Evolutionary conservation across 1,140 invertebrate species (phyloP), one percentile per base, ranked within the genome.

Genomic region (Pseudachorutes palmiensis): DNA sequence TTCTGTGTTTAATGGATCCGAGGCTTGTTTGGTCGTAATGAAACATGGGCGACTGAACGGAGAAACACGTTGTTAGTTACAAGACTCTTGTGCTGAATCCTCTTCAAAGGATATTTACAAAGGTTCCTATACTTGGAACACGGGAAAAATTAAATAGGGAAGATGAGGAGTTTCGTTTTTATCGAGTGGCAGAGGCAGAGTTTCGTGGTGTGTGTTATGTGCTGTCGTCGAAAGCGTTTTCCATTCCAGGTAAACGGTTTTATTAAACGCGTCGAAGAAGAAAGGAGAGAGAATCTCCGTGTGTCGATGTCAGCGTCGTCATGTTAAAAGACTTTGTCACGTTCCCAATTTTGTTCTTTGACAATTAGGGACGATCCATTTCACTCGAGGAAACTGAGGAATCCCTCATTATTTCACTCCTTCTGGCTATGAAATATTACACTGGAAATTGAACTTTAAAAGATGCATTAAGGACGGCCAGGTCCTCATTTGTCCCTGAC

Each of bases 371-470:
- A 55, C 51, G 51, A 55, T 55, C 51, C 51, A 55, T 55, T 55
- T 55, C 51, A 55, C 51, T 55, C 51, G 51, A 55, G 51, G 51
- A 55, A 55, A 55, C 51, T 55, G 12, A 55, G 51, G 51, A 55
- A 55, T 55, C 51, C 14, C 51, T 55, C 51, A 55, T 55, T 55
- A 55, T 55, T 55, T 55, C 24, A 12, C 12, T 55, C 51, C 51
- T 55, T 55, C 24, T 55, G 51, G 51, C 51, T 14, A 55, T 55
- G 24, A 55, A 55, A 55, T 55, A 55, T 55, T 55, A 5, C 9
- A 55, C 3, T 5, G 12, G 51, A 55, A 5, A 12, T 45, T 55
- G 14, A n/a, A n/a, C n/a, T n/a, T n/a, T n/a, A n/a, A n/a, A n/a
- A n/a, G n/a, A 55, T 12, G 24, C 12, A 22, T 16, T 3, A 55